Evolutionary conservation across 64 coral and sea anemone species (phyloP), one percentile per base, ranked within the genome.

Genomic region (Pachyseris speciosa): DNA sequence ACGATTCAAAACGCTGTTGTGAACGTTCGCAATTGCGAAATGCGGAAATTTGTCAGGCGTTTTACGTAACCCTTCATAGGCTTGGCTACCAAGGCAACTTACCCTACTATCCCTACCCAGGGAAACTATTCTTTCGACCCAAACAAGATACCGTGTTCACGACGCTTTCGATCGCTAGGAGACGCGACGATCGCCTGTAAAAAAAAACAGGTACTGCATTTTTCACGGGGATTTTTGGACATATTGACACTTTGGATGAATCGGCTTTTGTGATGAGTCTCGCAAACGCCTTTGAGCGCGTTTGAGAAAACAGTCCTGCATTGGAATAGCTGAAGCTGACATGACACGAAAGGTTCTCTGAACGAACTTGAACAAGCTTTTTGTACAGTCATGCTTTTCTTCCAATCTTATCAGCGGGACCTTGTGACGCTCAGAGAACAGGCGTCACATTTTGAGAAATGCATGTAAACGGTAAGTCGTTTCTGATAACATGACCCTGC

Each of bases 191-290:
- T n/a, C n/a, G n/a, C n/a, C n/a, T n/a, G n/a, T n/a, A n/a, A n/a
- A n/a, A n/a, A n/a, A n/a, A n/a, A n/a, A n/a, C n/a, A n/a, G n/a
- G n/a, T n/a, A n/a, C n/a, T n/a, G n/a, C n/a, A n/a, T n/a, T n/a
- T n/a, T n/a, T n/a, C n/a, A n/a, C n/a, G n/a, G n/a, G n/a, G n/a
- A n/a, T 2, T 81, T 37, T 26, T 28, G 30, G 55, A 60, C 77
- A 60, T 40, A 42, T 58, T 81, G 77, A 81, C 77, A 81, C 52
- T 53, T 81, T 0, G 20, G 7, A 81, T 81, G 77, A 81, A 81
- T 81, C 53, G 36, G 9, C 31, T 36, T 37, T 81, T 63, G 77
- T 81, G 29, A 81, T 61, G 53, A 37, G 20, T 61, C 52, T n/a
- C 32, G 33, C 38, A 40, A 20, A 61, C 22, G 77, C 77, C 77